Evolutionary conservation across 2,888 invertebrate species (phyloP), one percentile per base, ranked within the genome.

Genomic region (Arrhopalites spinosus): DNA sequence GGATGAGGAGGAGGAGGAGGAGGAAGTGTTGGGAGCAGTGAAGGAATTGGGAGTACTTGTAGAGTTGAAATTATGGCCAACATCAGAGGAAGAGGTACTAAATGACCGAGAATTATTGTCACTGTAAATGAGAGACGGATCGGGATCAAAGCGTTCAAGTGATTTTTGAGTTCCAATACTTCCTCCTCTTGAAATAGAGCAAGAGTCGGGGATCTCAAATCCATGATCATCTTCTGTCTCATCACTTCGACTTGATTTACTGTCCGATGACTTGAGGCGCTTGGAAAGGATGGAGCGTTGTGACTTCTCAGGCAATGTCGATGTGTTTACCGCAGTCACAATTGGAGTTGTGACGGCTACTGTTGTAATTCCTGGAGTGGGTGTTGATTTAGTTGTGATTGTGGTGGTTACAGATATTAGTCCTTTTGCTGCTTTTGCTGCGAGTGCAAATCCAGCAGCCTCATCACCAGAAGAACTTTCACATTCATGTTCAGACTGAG

Each of bases 391-490:
- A 11, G 75, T 27, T 30, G 70, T 59, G 30, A 23, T 15, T 2
- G 45, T 53, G 45, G 23, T 53, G n/a, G 53, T 20, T 17, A 2
- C 11, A n/a, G 53, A 2, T 17, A 3, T 36, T 36, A n/a, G 13
- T 17, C 20, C 5, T 53, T 5, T 53, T 20, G 53, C 8, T 53
- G 20, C 53, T n/a, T 53, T 43, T 11, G 23, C 5, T 2, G 25
- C 47, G 8, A 29, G 43, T 25, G 17, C 29, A 53, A 17, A 17
- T 13, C 29, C 53, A 73, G 50, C 27, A n/a, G 71, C 74, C 68
- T 82, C 82, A 45, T 83, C 83, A 13, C 80, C 81, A 8, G 81
- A 81, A 29, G 83, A 82, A 77, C 81, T 81, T 63, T 82, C 81
- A 30, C 75, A 78, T 11, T 83, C 82, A 20, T 59, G 75, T 64